Percentiles rank a stretch among this genome's conserved stretches.
Evolutionary conservation across 2,113 vertebrate species (phyloP).

Genomic region (Acanthisitta chloris): DNA sequence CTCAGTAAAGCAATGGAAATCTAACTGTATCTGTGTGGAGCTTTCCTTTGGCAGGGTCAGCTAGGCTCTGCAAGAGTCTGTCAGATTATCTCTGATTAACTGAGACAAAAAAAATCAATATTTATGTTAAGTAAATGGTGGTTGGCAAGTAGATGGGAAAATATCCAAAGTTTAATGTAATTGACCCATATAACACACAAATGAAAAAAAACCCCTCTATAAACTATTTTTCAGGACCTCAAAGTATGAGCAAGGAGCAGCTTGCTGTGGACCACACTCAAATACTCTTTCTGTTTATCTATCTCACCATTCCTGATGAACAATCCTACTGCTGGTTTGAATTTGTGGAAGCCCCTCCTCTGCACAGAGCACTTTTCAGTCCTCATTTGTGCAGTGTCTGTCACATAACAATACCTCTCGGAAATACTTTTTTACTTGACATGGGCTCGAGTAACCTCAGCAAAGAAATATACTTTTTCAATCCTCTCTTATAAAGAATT

Average conservation of each 20-base stretch:
- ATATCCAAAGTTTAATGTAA: neutral
- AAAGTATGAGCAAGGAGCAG: neutral
- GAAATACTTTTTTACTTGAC: neutral
- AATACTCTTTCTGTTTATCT: neutral
- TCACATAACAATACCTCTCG: neutral
- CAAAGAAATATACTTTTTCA: neutral
- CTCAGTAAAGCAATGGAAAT: neutral
- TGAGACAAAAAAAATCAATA: conserved; percentile 2
- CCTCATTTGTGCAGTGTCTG: neutral
- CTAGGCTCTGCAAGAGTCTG: neutral
- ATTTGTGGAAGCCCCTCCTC: neutral
- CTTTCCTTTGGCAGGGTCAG: neutral
- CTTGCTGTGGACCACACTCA: neutral
- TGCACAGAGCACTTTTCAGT: neutral
- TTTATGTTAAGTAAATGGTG: conserved; percentile 26
- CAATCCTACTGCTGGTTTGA: neutral
- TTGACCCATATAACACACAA: neutral
- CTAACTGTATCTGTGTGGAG: neutral
- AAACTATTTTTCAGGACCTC: neutral
- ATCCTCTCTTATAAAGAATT: neutral
- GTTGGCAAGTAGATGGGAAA: neutral
- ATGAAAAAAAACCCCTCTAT: neutral
- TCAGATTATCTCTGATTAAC: conserved; percentile 26
- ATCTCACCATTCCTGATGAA: neutral
- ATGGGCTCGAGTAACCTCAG: neutral